These are phyloP conservation scores for Cyclopterus lumpus DNA, from an alignment of 2,797 vertebrate genomes.

Conservation along the genomic window DNA sequence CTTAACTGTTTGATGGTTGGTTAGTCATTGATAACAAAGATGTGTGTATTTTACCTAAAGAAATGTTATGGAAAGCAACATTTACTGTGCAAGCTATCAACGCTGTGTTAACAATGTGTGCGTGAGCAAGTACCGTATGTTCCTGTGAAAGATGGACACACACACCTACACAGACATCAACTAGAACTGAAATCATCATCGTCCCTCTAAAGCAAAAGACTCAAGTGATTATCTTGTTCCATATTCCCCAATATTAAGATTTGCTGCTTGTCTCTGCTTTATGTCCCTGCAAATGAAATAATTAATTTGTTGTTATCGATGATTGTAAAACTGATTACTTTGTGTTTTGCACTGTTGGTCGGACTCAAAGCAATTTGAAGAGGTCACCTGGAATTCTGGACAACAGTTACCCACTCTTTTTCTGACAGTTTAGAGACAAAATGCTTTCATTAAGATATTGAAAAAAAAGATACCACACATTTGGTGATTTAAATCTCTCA, in stretches of 20 bases:
- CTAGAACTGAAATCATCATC: background rate
- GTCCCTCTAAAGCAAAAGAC: background rate
- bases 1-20: too few species aligned
- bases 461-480: background rate
- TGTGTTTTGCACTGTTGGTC: background rate
- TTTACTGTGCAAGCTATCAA: background rate
- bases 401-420: background rate
- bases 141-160: background rate
- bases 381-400: background rate
- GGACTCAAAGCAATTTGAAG: background rate
- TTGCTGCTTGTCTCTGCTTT: background rate
- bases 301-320: background rate
- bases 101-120: slow-evolving; percentile 6
- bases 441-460: background rate
- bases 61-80: background rate
- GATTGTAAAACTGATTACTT: background rate
- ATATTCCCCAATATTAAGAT: background rate
- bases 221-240: background rate
- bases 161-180: background rate
- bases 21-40: too few species aligned
- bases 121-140: background rate
- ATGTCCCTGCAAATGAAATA: background rate
- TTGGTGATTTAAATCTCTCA: background rate
- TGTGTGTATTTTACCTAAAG: background rate
- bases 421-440: background rate